These are phyloP conservation scores for Plectrocnemia conspersa DNA, from an alignment of 1,140 invertebrate genomes.

Conservation along the genomic window DNA sequence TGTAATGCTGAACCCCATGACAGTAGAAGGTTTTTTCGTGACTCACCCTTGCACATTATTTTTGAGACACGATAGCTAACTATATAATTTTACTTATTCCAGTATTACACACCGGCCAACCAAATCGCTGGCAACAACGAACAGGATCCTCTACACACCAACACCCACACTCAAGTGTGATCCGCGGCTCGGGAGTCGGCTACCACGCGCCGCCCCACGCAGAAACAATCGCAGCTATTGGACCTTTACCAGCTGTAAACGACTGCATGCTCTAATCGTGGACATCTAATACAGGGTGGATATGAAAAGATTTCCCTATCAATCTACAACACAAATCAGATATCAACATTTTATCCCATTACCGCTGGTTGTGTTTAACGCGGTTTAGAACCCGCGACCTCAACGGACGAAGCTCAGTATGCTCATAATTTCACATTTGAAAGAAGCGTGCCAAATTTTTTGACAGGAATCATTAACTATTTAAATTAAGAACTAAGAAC, in stretches of 20 bases:
- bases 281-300: neutral
- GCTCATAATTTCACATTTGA: neutral
- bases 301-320: neutral
- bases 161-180: conserved; percentile 74
- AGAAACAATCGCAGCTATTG: conserved; percentile 41
- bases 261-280: neutral
- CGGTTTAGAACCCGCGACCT: neutral
- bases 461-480: no score
- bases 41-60: conserved; percentile 21
- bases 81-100: conserved; percentile 48
- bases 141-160: conserved; percentile 68
- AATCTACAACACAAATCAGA: neutral
- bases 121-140: conserved; percentile 60
- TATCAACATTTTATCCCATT: neutral
- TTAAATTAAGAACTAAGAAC: no score
- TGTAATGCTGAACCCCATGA: no score
- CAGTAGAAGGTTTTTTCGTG: neutral
- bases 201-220: conserved; percentile 40
- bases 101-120: conserved; percentile 76
- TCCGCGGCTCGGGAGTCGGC: conserved; percentile 43
- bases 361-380: neutral
- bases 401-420: neutral
- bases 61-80: conserved; percentile 31
- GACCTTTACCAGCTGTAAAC: conserved; percentile 48
- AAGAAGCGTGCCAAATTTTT: neutral